phyloP scores from a whole-genome alignment of 1,140 invertebrate species.

The Centruroides sculpturatus region DNA sequence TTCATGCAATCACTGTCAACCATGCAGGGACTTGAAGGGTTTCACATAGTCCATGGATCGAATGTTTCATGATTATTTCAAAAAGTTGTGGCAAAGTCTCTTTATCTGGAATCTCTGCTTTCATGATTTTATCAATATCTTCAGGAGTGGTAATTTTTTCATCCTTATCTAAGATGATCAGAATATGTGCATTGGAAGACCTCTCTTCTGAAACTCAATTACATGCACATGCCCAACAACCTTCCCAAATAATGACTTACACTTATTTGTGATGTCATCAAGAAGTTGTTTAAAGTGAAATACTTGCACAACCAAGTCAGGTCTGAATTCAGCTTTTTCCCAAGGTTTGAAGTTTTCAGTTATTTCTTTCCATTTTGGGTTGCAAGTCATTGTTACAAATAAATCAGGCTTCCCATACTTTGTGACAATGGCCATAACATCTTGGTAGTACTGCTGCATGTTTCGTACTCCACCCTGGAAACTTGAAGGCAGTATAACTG shows the following conservation, averaged over 20 bases:
- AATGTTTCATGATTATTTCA: no score
- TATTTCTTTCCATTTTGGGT: constrained; percentile 36
- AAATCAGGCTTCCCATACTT: constrained; percentile 29
- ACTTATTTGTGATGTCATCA: constrained; percentile 17
- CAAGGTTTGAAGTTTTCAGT: constrained; percentile 17
- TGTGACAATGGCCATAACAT: constrained; percentile 24
- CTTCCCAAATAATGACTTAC: constrained; percentile 9
- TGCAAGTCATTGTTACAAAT: constrained; percentile 34
- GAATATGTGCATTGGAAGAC: constrained; percentile 29
- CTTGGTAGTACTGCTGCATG: constrained; percentile 18
- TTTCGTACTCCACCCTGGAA: constrained; percentile 11
- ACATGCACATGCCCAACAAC: constrained; percentile 17
- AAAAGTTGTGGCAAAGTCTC: constrained; percentile 28
- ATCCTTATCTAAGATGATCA: constrained; percentile 18
- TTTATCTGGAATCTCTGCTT: constrained; percentile 17
- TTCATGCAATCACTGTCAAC: constrained; percentile 9
- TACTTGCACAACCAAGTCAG: constrained; percentile 29
- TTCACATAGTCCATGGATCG: constrained; percentile 27
- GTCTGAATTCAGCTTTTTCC: constrained; percentile 23
- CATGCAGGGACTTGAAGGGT: constrained; percentile 11
- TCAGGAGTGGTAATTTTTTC: background rate
- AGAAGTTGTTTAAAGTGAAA: constrained; percentile 27
- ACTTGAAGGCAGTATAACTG: constrained; percentile 7
- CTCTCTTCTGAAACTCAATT: constrained; percentile 33
- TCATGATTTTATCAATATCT: constrained; percentile 10